Conservation (phyloP, 2,113 vertebrate species). For the Ivindomyrus marchei region DNA sequence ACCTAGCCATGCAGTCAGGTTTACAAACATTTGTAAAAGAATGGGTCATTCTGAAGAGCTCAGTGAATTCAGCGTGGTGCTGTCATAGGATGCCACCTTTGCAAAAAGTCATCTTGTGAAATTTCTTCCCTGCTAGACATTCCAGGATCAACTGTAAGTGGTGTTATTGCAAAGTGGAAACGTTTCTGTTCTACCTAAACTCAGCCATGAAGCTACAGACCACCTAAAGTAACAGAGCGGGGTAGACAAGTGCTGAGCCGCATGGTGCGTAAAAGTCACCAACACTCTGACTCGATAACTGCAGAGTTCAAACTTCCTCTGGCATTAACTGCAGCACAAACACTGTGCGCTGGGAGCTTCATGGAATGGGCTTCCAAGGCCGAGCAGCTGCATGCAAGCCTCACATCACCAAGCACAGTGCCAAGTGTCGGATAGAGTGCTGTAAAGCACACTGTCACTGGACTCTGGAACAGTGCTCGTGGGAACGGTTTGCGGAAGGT, state of each 20-base stretch:
- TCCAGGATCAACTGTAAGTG: neutral
- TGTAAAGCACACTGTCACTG: neutral
- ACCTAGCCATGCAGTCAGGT: neutral
- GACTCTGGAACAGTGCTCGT: neutral
- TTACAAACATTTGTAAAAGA: neutral
- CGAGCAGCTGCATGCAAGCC: neutral
- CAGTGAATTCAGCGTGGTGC: too few species aligned
- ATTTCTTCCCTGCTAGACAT: neutral
- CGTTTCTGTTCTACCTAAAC: neutral
- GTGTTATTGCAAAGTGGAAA: neutral
- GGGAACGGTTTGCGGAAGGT: neutral
- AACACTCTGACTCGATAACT: neutral
- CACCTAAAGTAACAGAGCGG: neutral
- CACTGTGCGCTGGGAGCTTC: neutral
- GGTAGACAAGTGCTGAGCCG: neutral
- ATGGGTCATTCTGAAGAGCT: neutral
- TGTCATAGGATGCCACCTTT: neutral
- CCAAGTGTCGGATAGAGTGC: neutral
- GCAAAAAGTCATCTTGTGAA: neutral
- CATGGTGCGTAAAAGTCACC: neutral
- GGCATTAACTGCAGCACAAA: neutral
- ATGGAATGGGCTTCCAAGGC: neutral
- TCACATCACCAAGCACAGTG: neutral
- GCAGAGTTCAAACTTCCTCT: neutral
- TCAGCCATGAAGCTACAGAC: neutral